A percentile compares a stretch with the other conserved stretches of the same genome.
Conservation (phyloP, 2,797 vertebrate species). For the Syngnathus acus region DNA sequence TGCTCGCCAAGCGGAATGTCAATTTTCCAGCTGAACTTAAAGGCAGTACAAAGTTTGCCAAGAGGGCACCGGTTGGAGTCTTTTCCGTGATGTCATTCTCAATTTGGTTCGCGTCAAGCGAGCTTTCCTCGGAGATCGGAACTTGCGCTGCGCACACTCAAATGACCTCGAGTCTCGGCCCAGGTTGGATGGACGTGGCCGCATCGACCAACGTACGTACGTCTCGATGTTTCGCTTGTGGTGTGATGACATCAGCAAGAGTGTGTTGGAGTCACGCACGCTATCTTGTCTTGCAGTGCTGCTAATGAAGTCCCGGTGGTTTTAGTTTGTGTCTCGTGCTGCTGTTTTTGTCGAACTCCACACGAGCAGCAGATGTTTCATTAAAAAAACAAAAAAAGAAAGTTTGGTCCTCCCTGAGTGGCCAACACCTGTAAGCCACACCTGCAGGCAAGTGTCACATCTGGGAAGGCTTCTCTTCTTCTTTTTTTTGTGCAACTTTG, state of each 20-base stretch:
- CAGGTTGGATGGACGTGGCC: neutral
- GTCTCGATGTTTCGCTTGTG: neutral
- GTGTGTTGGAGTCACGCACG: neutral
- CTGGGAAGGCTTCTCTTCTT: neutral
- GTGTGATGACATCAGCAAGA: neutral
- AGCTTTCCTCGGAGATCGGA: too few species aligned
- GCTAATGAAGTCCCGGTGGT: conserved; percentile 7
- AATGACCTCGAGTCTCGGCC: too few species aligned
- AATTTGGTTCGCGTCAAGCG: too few species aligned
- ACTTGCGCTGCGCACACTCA: too few species aligned
- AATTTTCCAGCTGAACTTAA: neutral
- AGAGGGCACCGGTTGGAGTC: too few species aligned
- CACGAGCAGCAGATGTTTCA: neutral
- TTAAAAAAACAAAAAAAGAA: neutral
- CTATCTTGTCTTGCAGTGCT: neutral
- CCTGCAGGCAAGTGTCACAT: neutral
- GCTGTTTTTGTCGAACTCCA: neutral
- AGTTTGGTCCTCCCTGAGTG: neutral
- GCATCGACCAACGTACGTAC: neutral
- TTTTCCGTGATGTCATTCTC: too few species aligned
- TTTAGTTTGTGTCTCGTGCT: neutral
- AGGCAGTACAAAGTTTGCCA: neutral
- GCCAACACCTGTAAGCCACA: neutral
- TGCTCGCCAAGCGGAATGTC: neutral
- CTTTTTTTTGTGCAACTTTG: neutral